phyloP scores from a whole-genome alignment of 1,140 invertebrate species.

The Tribolium madens region DNA sequence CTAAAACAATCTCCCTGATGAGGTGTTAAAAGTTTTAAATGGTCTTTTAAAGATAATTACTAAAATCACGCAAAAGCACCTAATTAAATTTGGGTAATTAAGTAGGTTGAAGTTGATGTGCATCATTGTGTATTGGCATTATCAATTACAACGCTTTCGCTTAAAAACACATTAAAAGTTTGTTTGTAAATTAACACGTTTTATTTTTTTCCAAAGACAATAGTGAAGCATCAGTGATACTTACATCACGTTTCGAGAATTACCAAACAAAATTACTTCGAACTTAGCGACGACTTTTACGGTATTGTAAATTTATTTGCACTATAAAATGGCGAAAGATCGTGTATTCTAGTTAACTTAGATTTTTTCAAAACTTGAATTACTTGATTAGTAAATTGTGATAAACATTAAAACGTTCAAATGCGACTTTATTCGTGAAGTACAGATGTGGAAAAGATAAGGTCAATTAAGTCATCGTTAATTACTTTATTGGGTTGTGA shows the following conservation, averaged over 20 bases:
- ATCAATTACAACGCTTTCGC: conserved; percentile 1
- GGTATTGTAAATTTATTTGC: background rate
- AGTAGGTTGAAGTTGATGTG: background rate
- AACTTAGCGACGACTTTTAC: background rate
- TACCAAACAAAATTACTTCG: no score
- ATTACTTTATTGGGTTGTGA: conserved; percentile 56
- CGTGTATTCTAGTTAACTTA: background rate
- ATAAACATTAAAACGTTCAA: conserved; percentile 1
- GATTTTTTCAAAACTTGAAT: conserved; percentile 6
- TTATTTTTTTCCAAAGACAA: background rate
- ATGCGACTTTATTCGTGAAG: conserved; percentile 6
- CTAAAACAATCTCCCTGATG: background rate
- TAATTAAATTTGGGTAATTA: conserved; percentile 21
- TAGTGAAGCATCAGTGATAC: background rate
- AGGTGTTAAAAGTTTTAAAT: conserved; percentile 4
- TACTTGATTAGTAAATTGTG: background rate
- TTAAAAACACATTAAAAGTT: background rate
- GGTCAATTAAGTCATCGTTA: conserved; percentile 56
- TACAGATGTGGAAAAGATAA: conserved; percentile 45
- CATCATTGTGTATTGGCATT: background rate
- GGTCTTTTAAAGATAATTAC: background rate
- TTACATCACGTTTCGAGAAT: no score
- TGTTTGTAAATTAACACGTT: conserved; percentile 11
- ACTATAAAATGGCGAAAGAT: background rate
- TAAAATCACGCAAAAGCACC: conserved; percentile 11